phyloP scores from a whole-genome alignment of 2,888 invertebrate species.

The Drosophila mettleri region DNA sequence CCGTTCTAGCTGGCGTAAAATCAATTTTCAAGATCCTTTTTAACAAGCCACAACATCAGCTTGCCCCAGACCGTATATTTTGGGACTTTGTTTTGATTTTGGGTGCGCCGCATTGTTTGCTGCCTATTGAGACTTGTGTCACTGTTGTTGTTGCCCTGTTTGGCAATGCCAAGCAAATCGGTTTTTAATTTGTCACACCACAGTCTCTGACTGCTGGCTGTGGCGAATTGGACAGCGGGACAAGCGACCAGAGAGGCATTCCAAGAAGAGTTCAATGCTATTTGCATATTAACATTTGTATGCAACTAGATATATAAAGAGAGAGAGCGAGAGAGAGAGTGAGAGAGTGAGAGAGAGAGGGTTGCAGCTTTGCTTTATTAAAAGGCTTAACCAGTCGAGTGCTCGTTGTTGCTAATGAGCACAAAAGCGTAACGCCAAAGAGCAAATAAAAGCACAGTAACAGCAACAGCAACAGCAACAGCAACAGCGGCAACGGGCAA shows the following conservation, averaged over 20 bases:
- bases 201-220: conserved; percentile 47
- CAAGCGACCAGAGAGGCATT: conserved; percentile 34
- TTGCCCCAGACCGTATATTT: conserved; percentile 44
- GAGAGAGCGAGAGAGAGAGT: no score
- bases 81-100: conserved; percentile 67
- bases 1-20: conserved; percentile 73
- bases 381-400: conserved; percentile 65
- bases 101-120: conserved; percentile 51
- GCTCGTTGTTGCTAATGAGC: conserved; percentile 76
- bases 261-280: conserved; percentile 72
- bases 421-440: conserved; percentile 78
- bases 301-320: background rate
- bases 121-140: conserved; percentile 26
- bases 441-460: conserved; percentile 47
- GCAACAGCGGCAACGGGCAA: conserved; percentile 19
- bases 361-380: conserved; percentile 59
- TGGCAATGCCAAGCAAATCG: conserved; percentile 55
- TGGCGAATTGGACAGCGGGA: conserved; percentile 57
- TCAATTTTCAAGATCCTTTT: conserved; percentile 75
- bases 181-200: conserved; percentile 75
- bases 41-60: conserved; percentile 68
- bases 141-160: conserved; percentile 33
- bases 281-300: conserved; percentile 46
- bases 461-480: conserved; percentile 19
- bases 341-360: no score